Conservation (phyloP, 2,797 vertebrate species). For the Simalia tracyae region DNA sequence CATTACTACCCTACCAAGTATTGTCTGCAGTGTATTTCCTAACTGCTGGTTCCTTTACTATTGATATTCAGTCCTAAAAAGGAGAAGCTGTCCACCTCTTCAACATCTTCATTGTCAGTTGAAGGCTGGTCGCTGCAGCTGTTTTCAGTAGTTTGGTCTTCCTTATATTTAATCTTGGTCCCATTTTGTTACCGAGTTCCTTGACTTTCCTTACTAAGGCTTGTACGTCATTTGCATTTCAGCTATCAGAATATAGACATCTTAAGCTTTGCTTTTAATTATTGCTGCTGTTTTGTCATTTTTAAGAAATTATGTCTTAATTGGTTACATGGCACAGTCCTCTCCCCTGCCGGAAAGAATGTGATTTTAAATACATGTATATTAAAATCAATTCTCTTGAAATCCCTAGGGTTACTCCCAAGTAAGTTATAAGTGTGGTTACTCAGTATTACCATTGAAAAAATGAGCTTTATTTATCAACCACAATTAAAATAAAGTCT, state of each 20-base stretch:
- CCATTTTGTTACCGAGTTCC: background rate
- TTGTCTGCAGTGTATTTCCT: background rate
- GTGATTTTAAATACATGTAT: conserved; percentile 8
- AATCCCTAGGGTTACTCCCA: background rate
- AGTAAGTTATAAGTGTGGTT: background rate
- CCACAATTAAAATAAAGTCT: conserved; percentile 4
- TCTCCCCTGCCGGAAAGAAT: conserved; percentile 1
- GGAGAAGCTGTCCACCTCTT: background rate
- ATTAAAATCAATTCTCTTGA: conserved; percentile 15
- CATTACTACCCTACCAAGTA: background rate
- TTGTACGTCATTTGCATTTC: background rate
- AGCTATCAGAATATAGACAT: background rate
- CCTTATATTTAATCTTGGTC: background rate
- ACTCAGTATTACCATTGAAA: conserved; percentile 2
- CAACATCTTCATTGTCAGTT: background rate
- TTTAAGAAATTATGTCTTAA: conserved; percentile 2
- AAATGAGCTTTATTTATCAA: background rate
- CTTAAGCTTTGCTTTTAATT: conserved; percentile 28
- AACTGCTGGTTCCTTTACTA: background rate
- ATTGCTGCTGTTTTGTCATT: background rate
- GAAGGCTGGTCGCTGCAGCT: background rate
- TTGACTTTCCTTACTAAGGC: background rate
- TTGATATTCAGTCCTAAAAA: background rate
- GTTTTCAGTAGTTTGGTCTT: background rate
- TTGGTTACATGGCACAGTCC: background rate